A percentile compares a stretch with the other conserved stretches of the same genome.
These are phyloP conservation scores for Apodemus sylvaticus DNA, from an alignment of 2,113 vertebrate genomes.

Conservation along the genomic window DNA sequence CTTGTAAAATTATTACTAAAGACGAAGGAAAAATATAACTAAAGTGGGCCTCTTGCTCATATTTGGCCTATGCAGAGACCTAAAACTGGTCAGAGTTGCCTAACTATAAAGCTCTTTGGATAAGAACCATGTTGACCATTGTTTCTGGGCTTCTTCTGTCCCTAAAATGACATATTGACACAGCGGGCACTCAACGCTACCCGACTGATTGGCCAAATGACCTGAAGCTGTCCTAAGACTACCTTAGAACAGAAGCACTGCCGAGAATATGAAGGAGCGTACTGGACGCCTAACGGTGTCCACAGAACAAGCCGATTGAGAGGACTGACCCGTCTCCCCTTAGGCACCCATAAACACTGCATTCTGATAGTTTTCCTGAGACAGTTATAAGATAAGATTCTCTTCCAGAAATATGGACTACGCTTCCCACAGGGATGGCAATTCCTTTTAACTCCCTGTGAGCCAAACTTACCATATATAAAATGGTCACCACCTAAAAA, in stretches of 20 bases:
- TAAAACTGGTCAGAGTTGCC: background rate
- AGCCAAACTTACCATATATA: conserved; percentile 70
- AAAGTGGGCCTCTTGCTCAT: background rate
- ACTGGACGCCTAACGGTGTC: background rate
- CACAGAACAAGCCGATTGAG: background rate
- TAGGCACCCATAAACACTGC: background rate
- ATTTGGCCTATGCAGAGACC: background rate
- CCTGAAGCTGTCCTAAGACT: conserved; percentile 7
- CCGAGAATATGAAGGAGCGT: background rate
- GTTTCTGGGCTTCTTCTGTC: background rate
- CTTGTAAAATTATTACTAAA: background rate
- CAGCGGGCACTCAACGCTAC: background rate
- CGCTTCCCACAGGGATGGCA: conserved; percentile 6
- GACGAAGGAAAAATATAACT: background rate
- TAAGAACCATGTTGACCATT: background rate
- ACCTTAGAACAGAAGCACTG: conserved; percentile 46
- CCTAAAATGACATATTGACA: background rate
- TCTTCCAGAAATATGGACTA: conserved; percentile 42
- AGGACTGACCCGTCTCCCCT: background rate
- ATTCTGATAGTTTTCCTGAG: conserved; percentile 56
- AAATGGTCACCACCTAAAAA: conserved; percentile 4
- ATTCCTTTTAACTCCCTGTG: conserved; percentile 32
- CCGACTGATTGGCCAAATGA: background rate
- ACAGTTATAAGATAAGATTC: conserved; percentile 53
- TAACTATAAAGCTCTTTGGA: background rate